Conservation (phyloP, 1,140 invertebrate genomes). For the Ips nitidus region DNA sequence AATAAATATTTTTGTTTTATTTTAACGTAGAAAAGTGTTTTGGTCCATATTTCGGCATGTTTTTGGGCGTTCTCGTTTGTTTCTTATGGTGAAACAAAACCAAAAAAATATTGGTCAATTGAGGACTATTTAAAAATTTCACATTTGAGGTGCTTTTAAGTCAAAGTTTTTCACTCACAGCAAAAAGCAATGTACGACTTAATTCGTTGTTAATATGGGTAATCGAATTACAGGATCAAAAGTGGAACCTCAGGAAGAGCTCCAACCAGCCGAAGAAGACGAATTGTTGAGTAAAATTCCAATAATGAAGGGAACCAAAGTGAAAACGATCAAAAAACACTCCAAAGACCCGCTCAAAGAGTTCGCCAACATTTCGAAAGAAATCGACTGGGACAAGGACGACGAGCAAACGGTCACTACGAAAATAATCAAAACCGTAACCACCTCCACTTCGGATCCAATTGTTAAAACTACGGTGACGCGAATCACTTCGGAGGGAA, state of each 20-base stretch:
- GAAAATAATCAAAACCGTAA: constrained; percentile 49
- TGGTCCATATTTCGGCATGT: too few species aligned
- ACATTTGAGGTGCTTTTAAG: too few species aligned
- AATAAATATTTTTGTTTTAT: too few species aligned
- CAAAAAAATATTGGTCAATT: too few species aligned
- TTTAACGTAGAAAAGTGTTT: too few species aligned
- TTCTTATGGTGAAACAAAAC: too few species aligned
- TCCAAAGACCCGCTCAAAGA: constrained; percentile 53
- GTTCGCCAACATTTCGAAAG: constrained; percentile 49
- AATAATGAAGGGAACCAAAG: constrained; percentile 46
- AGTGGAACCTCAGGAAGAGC: neutral
- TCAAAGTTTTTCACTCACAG: too few species aligned
- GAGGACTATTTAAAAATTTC: too few species aligned
- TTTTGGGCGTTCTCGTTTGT: too few species aligned
- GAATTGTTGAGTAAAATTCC: constrained; percentile 50
- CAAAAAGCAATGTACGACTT: too few species aligned
- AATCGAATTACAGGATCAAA: too few species aligned
- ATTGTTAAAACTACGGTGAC: constrained; percentile 52
- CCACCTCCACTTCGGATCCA: constrained; percentile 44
- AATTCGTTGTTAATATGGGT: too few species aligned
- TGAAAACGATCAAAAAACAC: constrained; percentile 54
- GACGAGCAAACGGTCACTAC: constrained; percentile 49
- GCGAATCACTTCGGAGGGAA: constrained; percentile 41
- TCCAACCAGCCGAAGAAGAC: constrained; percentile 39
- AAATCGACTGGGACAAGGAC: constrained; percentile 54